Base-by-base conservation (phyloP, 2,797 vertebrate species). In the Tamandua tetradactyla region DNA sequence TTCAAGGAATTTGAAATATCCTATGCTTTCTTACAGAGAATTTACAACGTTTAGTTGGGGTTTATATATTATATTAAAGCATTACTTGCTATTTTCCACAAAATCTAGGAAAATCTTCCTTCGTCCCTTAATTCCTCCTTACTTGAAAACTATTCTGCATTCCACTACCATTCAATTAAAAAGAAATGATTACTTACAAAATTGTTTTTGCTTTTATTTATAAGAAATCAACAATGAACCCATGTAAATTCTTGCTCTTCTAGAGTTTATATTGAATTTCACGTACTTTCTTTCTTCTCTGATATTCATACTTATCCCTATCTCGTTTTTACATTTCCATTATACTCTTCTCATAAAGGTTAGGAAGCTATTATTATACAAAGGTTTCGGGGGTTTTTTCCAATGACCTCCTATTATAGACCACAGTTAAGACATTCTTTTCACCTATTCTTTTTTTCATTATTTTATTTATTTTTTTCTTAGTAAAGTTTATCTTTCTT, bases 211-310 rank as follows among this genome's bases (percentile, higher is more conserved):
- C 69, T 88, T 94, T 80, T 83, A 76, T 85, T 94, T 92, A 44
- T 52, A 44, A n/a, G 49, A 93, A 96, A 49, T 94, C 35, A 76
- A 79, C 42, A 95, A 42, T 66, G 22, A 47, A 68, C 10, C 13
- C 35, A 83, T 75, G 20, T 72, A 94, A 86, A 12, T 84, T 81
- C n/a, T 91, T 68, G 5, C 7, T 91, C 71, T 95, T 85, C 11
- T 86, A 47, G 89, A 61, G 18, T 64, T 95, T 74, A 75, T 37
- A 89, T 35, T 95, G 23, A 61, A 47, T 93, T 94, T 94, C 18
- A 82, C 22, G 72, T 71, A 44, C 22, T 91, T 9, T 52, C 87
- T 80, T 94, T 94, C 22, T 94, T 57, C 81, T 93, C 61, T 75
- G 23, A 32, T 37, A 47, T 35, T 93, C 44, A 25, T 84, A 62